Evolutionary conservation across 2,888 invertebrate genomes (phyloP).

Genomic region (Achlya flavicornis): DNA sequence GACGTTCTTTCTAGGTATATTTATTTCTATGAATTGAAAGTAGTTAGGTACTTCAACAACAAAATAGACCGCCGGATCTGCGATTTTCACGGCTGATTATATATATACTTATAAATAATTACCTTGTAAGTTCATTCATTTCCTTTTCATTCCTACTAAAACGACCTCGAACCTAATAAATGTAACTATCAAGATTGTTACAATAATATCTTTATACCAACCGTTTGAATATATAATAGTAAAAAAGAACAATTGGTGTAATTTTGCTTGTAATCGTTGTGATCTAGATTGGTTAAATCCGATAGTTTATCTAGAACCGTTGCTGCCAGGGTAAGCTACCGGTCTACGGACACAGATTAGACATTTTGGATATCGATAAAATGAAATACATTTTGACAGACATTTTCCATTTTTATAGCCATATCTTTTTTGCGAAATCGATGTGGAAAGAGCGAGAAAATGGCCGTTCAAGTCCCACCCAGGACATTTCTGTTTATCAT

Average conservation of each 20-base stretch:
- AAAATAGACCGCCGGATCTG: conserved; percentile 3
- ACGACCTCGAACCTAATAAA: conserved; percentile 11
- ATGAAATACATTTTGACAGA: too few species aligned
- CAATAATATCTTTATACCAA: background rate
- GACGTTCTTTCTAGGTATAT: too few species aligned
- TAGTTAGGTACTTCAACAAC: background rate
- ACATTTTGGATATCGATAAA: too few species aligned
- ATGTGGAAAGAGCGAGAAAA: too few species aligned
- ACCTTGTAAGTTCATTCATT: conserved; percentile 7
- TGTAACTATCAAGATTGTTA: conserved; percentile 3
- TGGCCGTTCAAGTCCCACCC: too few species aligned
- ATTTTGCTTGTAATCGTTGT: background rate
- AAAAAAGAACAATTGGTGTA: background rate
- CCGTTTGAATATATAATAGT: conserved; percentile 1
- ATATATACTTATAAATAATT: conserved; percentile 1
- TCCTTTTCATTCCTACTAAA: background rate
- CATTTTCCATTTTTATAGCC: too few species aligned
- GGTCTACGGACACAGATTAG: too few species aligned
- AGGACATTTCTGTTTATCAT: too few species aligned
- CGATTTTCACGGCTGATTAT: conserved; percentile 9
- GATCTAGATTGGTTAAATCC: background rate
- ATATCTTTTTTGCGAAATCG: too few species aligned
- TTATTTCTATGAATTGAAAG: too few species aligned
- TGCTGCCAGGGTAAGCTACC: too few species aligned
- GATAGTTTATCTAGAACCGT: too few species aligned